Base-by-base conservation (phyloP, 2,797 vertebrate genomes). In the Poecilia velifera region DNA sequence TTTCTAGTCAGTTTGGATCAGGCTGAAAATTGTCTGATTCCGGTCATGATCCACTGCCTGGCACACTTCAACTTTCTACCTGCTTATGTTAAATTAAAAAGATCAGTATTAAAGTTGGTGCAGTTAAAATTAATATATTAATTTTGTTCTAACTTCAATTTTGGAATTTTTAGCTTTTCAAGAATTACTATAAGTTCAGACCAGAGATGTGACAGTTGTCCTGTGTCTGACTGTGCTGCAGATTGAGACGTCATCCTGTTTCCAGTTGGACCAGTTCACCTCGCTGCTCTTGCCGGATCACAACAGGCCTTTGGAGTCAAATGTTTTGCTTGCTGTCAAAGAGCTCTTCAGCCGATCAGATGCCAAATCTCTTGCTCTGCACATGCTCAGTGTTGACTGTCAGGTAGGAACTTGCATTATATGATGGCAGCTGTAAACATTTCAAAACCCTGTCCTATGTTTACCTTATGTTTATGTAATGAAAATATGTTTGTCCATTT, bases 301-400 rank as follows among this genome's bases (percentile, higher is more conserved):
- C 90, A 98, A 98, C 85, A 91, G 95, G 36, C 97, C 97, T 6
- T 92, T 98, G 74, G 96, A 98, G 16, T 94, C 96, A 3, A 73
- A 68, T 0, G 93, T 96, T 16, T 91, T 97, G 79, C 76, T 85
- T 25, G 57, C 51, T 0, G 90, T 98, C 68, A 97, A 97, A 46
- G 95, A 96, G 78, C 86, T 97, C 45, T 96, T 98, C 80, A 90
- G 94, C 77, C 89, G 86, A 72, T 94, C 93, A 0, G 95, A 96
- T 2, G 55, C 94, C 51, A 86, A 76, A 57, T 93, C 87, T 72
- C 97, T 93, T 0, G 96, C 97, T 51, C 92, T 96, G 84, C 97
- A 98, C 89, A 92, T 98, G 79, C 95, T 98, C 55, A 93, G 95
- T 77, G 92, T 96, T 12, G 96, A 98, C 92, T 97, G 96, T 83